Evolutionary conservation across 2,888 invertebrate species (phyloP).

Genomic region (Sinopyrophorus schimmeli): DNA sequence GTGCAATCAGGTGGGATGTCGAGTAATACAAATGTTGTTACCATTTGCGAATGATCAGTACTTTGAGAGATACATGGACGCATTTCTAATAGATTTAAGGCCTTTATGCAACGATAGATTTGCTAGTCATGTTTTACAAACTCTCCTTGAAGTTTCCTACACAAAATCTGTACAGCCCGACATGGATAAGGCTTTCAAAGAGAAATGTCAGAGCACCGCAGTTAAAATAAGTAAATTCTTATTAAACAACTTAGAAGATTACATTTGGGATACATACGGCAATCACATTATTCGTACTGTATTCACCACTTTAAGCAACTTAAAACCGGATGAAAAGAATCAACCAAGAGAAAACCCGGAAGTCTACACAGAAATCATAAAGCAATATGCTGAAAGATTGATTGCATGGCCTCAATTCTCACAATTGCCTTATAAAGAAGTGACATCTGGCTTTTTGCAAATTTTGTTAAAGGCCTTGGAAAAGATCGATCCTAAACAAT

Average conservation of each 20-base stretch:
- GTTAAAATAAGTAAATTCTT: constrained; percentile 74
- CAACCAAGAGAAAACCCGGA: constrained; percentile 54
- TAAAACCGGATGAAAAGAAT: constrained; percentile 53
- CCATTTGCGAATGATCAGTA: constrained; percentile 67
- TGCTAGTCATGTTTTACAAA: constrained; percentile 79
- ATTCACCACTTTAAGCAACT: constrained; percentile 70
- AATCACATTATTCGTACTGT: constrained; percentile 76
- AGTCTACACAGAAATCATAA: constrained; percentile 64
- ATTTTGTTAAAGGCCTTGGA: constrained; percentile 65
- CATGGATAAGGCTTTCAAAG: constrained; percentile 40
- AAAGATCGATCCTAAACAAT: constrained; percentile 61
- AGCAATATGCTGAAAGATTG: constrained; percentile 66
- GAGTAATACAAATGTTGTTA: constrained; percentile 75
- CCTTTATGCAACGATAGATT: constrained; percentile 74
- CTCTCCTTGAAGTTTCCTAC: constrained; percentile 63
- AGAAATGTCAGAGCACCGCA: constrained; percentile 66
- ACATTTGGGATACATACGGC: constrained; percentile 75
- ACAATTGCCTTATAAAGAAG: constrained; percentile 69
- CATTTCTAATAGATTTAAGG: constrained; percentile 68
- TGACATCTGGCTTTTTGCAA: constrained; percentile 75
- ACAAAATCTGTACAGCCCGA: constrained; percentile 55
- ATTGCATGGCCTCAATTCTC: constrained; percentile 77
- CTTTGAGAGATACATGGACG: constrained; percentile 65
- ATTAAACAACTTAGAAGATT: constrained; percentile 84
- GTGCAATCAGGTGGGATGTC: constrained; percentile 79